A percentile compares a stretch with the other conserved stretches of the same genome.
Evolutionary conservation across 2,888 invertebrate species (phyloP).

Genomic region (Thyatira batis): DNA sequence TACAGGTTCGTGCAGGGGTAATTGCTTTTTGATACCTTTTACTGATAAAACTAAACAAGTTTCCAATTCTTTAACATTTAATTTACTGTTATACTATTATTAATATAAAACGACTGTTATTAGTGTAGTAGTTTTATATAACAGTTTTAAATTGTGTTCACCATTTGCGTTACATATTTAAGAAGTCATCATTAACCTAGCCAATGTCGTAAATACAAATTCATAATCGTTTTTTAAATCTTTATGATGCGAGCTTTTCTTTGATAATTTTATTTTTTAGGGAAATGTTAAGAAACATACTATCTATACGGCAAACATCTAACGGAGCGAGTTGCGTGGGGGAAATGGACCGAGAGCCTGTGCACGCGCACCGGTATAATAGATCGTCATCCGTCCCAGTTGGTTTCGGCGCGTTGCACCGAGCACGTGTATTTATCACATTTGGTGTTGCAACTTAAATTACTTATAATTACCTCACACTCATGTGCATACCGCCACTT

Average conservation of each 20-base stretch:
- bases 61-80: constrained; percentile 24
- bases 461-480: neutral
- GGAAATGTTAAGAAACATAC: constrained; percentile 43
- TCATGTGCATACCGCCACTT: constrained; percentile 15
- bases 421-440: constrained; percentile 70
- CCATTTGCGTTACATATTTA: neutral
- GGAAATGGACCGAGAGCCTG: constrained; percentile 79
- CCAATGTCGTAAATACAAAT: neutral
- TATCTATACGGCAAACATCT: constrained; percentile 65
- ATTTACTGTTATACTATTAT: neutral
- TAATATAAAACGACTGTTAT: neutral
- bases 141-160: neutral
- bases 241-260: neutral
- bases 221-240: neutral
- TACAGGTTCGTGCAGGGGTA: constrained; percentile 26
- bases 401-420: constrained; percentile 77
- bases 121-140: neutral
- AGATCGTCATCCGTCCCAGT: constrained; percentile 79
- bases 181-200: neutral
- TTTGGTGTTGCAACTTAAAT: constrained; percentile 50
- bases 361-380: constrained; percentile 76
- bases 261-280: constrained; percentile 13
- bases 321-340: constrained; percentile 79
- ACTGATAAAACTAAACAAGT: constrained; percentile 30
- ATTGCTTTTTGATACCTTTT: constrained; percentile 32